These are phyloP conservation scores for Adelosebastes latens DNA, from an alignment of 2,797 vertebrate species.

Conservation along the genomic window DNA sequence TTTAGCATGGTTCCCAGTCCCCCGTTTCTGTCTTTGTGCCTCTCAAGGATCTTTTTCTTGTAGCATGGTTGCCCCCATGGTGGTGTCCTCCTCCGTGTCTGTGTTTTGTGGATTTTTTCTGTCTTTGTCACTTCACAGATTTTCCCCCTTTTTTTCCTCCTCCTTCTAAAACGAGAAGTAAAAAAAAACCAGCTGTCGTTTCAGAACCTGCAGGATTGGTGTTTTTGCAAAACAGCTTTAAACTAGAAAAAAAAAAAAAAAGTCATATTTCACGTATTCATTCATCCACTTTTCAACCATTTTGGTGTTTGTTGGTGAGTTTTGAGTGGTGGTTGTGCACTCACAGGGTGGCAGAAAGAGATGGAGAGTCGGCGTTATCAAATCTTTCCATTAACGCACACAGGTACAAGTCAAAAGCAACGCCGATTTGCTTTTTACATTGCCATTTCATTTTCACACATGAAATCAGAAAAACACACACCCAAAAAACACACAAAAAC, in stretches of 20 bases:
- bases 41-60: slow-evolving; percentile 70
- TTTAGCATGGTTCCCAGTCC: slow-evolving; percentile 82
- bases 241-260: not conserved
- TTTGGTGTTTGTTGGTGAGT: slow-evolving; percentile 57
- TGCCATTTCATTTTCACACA: slow-evolving; percentile 42
- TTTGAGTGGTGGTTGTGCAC: slow-evolving; percentile 55
- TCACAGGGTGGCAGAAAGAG: slow-evolving; percentile 37
- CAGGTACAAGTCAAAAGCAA: slow-evolving; percentile 49
- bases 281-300: slow-evolving; percentile 47
- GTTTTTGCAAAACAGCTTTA: slow-evolving; percentile 40
- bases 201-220: slow-evolving; percentile 58
- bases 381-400: slow-evolving; percentile 49
- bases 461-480: slow-evolving; percentile 19
- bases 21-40: slow-evolving; percentile 81
- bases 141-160: slow-evolving; percentile 29
- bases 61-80: slow-evolving; percentile 51
- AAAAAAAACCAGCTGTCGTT: slow-evolving; percentile 48
- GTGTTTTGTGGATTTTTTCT: slow-evolving; percentile 73
- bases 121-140: slow-evolving; percentile 60
- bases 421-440: slow-evolving; percentile 31
- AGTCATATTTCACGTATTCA: slow-evolving; percentile 55
- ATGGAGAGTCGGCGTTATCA: slow-evolving; percentile 35
- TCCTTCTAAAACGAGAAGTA: slow-evolving; percentile 43
- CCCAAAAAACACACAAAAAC: not conserved
- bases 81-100: slow-evolving; percentile 73